Percentiles rank a stretch among this genome's conserved stretches.
phyloP scores from a whole-genome alignment of 2,797 vertebrate genomes.

The Gadopsis marmoratus region DNA sequence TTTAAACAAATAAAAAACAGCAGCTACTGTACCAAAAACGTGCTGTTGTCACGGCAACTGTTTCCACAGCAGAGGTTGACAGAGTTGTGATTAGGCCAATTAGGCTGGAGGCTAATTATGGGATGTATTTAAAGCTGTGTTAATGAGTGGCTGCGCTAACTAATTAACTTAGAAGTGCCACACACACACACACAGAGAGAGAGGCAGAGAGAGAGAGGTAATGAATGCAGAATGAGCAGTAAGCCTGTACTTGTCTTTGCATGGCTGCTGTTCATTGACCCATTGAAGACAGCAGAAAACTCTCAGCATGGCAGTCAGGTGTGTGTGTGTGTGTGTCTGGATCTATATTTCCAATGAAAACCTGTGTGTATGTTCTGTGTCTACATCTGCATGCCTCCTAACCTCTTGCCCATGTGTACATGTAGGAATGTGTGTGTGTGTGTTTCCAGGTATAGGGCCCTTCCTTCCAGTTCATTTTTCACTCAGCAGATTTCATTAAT shows the following conservation, averaged over 20 bases:
- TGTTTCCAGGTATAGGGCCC: conserved; percentile 51
- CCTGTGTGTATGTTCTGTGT: conserved; percentile 42
- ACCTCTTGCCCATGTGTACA: conserved; percentile 6
- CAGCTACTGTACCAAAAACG: conserved; percentile 10
- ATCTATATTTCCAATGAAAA: conserved; percentile 42
- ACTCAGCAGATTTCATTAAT: conserved; percentile 88
- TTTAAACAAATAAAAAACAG: conserved; percentile 39
- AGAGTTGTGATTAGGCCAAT: conserved; percentile 80
- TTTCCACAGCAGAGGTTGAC: conserved; percentile 70
- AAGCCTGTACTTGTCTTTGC: conserved; percentile 69
- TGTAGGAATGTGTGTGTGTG: conserved; percentile 46
- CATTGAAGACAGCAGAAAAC: conserved; percentile 62
- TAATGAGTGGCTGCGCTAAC: conserved; percentile 72
- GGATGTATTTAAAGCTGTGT: conserved; percentile 81
- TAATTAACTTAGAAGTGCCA: conserved; percentile 23
- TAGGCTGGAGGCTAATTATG: conserved; percentile 79
- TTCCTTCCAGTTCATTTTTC: conserved; percentile 80
- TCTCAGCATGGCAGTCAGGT: conserved; percentile 49
- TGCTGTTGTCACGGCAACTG: conserved; percentile 64
- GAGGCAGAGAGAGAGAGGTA: conserved; percentile 14
- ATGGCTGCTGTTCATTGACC: conserved; percentile 78
- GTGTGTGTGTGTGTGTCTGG: conserved; percentile 37
- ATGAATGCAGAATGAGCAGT: conserved; percentile 49
- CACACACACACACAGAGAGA: conserved; percentile 14
- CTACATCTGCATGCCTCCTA: conserved; percentile 38